Percentiles rank a stretch among this genome's conserved stretches.
These are phyloP conservation scores for Neopelma chrysocephalum DNA, from an alignment of 2,797 vertebrate genomes.

Conservation along the genomic window DNA sequence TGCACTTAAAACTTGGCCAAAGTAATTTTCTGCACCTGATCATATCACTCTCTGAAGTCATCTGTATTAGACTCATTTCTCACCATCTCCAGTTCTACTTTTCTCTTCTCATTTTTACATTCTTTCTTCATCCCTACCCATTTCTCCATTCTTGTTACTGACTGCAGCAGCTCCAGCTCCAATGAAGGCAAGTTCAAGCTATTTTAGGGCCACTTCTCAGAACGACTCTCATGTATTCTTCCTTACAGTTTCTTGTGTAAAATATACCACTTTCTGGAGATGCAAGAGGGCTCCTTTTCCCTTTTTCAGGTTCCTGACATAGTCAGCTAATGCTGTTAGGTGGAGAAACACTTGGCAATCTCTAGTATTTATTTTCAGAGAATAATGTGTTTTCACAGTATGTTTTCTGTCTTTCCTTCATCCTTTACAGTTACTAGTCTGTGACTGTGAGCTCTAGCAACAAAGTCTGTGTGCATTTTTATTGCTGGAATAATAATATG, in stretches of 20 bases:
- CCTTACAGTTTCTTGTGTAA: background rate
- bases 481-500: constrained; percentile 62
- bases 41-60: background rate
- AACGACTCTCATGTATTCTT: background rate
- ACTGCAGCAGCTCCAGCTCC: background rate
- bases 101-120: background rate
- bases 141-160: background rate
- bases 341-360: constrained; percentile 63
- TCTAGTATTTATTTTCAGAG: constrained; percentile 64
- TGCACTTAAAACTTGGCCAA: background rate
- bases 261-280: constrained; percentile 5
- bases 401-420: constrained; percentile 62
- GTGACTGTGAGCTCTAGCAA: constrained; percentile 63
- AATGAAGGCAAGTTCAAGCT: background rate
- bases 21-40: background rate
- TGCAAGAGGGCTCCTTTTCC: constrained; percentile 20
- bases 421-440: constrained; percentile 65
- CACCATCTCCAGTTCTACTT: background rate
- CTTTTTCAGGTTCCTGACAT: constrained; percentile 59
- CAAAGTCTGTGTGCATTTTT: constrained; percentile 65
- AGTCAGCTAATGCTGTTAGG: constrained; percentile 58
- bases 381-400: constrained; percentile 71
- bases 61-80: background rate
- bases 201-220: constrained; percentile 19
- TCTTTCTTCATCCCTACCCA: background rate